These are phyloP conservation scores for Equus quagga DNA, from an alignment of 2,113 vertebrate genomes.

Conservation along the genomic window DNA sequence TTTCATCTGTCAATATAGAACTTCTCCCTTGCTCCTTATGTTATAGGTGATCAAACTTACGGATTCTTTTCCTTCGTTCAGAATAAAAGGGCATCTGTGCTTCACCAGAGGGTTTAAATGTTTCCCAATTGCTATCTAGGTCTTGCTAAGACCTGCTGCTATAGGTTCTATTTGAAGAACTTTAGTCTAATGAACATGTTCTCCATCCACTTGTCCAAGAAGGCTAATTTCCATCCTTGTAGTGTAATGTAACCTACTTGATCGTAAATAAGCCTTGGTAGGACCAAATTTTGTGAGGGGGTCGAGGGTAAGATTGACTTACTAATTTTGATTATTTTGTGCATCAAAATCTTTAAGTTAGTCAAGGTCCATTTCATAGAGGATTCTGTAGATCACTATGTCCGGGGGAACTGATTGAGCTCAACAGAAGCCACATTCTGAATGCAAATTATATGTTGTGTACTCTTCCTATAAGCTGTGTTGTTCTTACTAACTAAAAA, in stretches of 20 bases:
- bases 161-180: background rate
- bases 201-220: background rate
- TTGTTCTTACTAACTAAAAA: background rate
- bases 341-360: slow-evolving; percentile 17
- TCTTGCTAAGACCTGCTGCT: background rate
- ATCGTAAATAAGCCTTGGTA: background rate
- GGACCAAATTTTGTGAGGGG: background rate
- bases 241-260: background rate
- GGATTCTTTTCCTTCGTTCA: background rate
- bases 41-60: background rate
- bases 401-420: background rate
- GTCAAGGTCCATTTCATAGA: background rate
- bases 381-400: background rate
- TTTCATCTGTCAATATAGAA: slow-evolving; percentile 44
- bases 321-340: slow-evolving; percentile 15
- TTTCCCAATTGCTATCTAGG: background rate
- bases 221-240: background rate
- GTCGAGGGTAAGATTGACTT: background rate
- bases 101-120: background rate
- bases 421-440: background rate
- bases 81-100: background rate
- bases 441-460: background rate
- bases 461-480: background rate
- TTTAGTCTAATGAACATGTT: background rate
- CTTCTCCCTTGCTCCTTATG: background rate